A percentile compares a stretch with the other conserved stretches of the same genome.
These are phyloP conservation scores for Macaria liturata DNA, from an alignment of 2,888 invertebrate species.

Conservation along the genomic window DNA sequence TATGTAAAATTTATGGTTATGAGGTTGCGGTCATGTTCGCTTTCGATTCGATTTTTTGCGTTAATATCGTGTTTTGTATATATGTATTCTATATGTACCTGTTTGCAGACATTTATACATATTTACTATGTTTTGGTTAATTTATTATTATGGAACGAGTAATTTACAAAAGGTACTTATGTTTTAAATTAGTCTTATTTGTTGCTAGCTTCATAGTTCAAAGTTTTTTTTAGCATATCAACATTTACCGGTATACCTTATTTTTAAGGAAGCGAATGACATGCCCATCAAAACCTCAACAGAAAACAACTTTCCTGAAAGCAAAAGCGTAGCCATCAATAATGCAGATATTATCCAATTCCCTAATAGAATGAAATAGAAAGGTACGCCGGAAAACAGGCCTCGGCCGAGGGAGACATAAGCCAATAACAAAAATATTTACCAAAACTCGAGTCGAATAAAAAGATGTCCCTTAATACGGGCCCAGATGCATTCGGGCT, in stretches of 20 bases:
- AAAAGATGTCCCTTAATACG: slow-evolving; percentile 80
- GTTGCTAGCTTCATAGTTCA: no score
- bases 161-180: no score
- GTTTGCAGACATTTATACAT: neutral
- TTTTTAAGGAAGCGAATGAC: no score
- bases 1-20: slow-evolving; percentile 36
- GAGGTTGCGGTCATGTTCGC: slow-evolving; percentile 20
- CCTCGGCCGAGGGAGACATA: slow-evolving; percentile 51
- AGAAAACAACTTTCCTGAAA: slow-evolving; percentile 36
- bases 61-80: slow-evolving; percentile 1
- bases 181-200: no score
- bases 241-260: no score
- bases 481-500: slow-evolving; percentile 74
- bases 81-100: slow-evolving; percentile 15
- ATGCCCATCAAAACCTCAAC: neutral
- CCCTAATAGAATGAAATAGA: slow-evolving; percentile 54
- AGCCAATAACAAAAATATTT: slow-evolving; percentile 80
- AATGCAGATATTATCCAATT: slow-evolving; percentile 64
- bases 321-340: slow-evolving; percentile 50
- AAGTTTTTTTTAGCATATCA: no score
- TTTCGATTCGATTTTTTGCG: slow-evolving; percentile 21
- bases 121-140: no score
- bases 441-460: slow-evolving; percentile 73
- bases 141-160: no score
- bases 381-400: slow-evolving; percentile 53